Evolutionary conservation across 2,113 vertebrate genomes (phyloP), one percentile per base, ranked within the genome.

Genomic region (Tyto alba): DNA sequence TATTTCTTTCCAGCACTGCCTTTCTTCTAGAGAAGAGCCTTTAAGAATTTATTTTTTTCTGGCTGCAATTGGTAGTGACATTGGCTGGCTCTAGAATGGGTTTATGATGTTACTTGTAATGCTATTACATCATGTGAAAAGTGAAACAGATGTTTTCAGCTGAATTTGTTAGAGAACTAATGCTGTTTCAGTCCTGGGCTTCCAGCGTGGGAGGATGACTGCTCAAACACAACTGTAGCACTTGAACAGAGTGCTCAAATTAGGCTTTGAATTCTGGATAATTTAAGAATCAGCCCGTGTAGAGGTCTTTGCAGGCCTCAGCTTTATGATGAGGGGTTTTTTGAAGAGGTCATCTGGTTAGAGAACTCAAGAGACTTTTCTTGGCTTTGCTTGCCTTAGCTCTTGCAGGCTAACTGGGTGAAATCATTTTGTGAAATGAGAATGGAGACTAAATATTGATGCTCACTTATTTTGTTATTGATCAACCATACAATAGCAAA

Each of bases 391-490:
- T 84, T 78, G 43, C 32, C 72, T 74, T 64, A 64, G 48, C 16
- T 76, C 41, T 79, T 72, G 32, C 30, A 83, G 57, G 15, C 47
- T 32, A 32, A 48, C 30, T 74, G n/a, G 8, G 21, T 85, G 19
- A 57, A 90, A n/a, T 40, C 0, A 20, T 81, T 71, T 47, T 4
- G 3, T 67, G 36, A 89, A 75, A 52, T 52, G 38, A 59, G 26
- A 82, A 64, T 34, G 34, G 91, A 67, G 55, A 47, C 10, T 75
- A 57, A 86, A 66, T 30, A 15, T 45, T 68, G 17, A 57, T 2
- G 1, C 22, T 68, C 0, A 0, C 12, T 79, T 71, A n/a, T 56
- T 89, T 73, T 32, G 5, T 63, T 73, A 50, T 22, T 63, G 38
- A 41, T 89, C 26, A 21, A 12, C 41, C 6, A 10, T 41, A 41